phyloP scores from a whole-genome alignment of 2,113 vertebrate species.

The Rattus rattus region DNA sequence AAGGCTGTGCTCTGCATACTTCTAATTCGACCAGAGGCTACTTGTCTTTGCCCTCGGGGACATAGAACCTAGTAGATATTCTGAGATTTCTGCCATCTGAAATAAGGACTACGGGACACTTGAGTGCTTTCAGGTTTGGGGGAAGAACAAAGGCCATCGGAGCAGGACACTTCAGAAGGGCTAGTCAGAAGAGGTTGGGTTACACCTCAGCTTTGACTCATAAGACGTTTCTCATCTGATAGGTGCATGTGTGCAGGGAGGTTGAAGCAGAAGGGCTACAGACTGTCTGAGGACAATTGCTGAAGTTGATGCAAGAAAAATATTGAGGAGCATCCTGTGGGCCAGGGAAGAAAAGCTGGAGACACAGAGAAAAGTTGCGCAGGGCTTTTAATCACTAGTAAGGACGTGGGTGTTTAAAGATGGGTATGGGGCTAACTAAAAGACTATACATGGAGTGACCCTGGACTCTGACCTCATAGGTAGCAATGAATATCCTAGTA shows the following conservation, averaged over 20 bases:
- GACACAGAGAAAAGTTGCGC: too few relatives aligned
- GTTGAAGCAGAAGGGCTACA: not conserved
- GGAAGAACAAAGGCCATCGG: not conserved
- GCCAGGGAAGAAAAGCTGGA: not conserved
- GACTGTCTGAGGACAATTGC: not conserved
- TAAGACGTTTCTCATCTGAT: not conserved
- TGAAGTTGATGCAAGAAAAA: not conserved
- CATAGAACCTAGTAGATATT: not conserved
- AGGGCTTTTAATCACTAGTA: not conserved
- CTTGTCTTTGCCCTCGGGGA: not conserved
- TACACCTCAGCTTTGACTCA: not conserved
- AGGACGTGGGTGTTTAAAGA: not conserved
- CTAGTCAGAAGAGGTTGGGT: not conserved
- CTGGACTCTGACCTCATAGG: too few relatives aligned
- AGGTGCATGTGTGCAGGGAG: too few relatives aligned
- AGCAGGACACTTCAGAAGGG: not conserved
- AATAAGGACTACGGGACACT: not conserved
- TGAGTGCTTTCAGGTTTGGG: not conserved
- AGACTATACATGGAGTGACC: too few relatives aligned
- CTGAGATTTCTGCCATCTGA: not conserved
- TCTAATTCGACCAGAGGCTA: not conserved
- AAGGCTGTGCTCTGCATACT: not conserved
- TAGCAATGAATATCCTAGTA: too few relatives aligned
- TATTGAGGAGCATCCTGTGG: not conserved
- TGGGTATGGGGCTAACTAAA: too few relatives aligned